Evolutionary conservation across 92 coral and sea anemone genomes (phyloP).

Genomic region (Scolanthus callimorphus): DNA sequence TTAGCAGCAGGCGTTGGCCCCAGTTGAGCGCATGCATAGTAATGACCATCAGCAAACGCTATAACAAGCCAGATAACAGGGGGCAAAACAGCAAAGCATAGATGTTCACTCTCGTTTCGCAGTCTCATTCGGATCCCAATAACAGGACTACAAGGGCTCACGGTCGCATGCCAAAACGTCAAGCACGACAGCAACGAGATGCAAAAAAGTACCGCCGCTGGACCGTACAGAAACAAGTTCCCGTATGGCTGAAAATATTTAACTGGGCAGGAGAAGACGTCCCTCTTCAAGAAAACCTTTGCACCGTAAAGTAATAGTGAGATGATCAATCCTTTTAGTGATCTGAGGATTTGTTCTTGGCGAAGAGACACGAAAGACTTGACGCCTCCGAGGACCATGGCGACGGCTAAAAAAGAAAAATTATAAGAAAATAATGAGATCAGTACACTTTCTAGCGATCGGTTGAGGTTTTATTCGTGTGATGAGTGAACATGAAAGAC

Average conservation of each 20-base stretch:
- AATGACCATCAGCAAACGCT: conserved; percentile 42
- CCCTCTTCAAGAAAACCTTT: conserved; percentile 39
- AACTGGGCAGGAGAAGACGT: conserved; percentile 49
- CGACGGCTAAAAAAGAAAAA: too few species aligned
- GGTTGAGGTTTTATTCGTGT: too few species aligned
- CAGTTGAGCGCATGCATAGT: conserved; percentile 44
- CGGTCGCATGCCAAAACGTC: conserved; percentile 49
- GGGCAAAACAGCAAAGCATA: conserved; percentile 43
- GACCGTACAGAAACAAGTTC: conserved; percentile 45
- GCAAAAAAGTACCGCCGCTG: conserved; percentile 41
- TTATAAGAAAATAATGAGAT: too few species aligned
- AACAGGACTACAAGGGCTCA: conserved; percentile 15
- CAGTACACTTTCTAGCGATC: too few species aligned
- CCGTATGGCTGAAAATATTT: conserved; percentile 35
- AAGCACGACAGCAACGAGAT: conserved; percentile 40
- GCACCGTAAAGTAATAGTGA: conserved; percentile 33
- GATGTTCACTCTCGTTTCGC: conserved; percentile 16
- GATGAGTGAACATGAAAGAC: too few species aligned
- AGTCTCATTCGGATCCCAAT: conserved; percentile 2
- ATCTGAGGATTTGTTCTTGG: too few species aligned
- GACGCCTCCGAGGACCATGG: too few species aligned
- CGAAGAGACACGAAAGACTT: too few species aligned
- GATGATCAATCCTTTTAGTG: conserved; percentile 33
- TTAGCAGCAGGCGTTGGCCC: too few species aligned
- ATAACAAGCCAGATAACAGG: conserved; percentile 54